These are phyloP conservation scores for Drosophila santomea DNA, from an alignment of 1,140 invertebrate genomes.

Conservation along the genomic window DNA sequence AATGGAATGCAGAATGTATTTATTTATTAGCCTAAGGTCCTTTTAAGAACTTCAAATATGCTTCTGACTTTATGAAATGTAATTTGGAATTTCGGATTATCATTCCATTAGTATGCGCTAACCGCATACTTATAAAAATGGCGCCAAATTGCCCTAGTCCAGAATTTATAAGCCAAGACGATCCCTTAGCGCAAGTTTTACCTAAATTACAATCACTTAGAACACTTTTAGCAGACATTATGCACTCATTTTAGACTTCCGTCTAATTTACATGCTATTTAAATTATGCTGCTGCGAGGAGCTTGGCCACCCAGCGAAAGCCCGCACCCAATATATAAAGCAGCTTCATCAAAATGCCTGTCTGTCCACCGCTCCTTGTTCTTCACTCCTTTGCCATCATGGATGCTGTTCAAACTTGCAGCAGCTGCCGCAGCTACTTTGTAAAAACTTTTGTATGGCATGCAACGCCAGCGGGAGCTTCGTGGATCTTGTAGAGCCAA, in stretches of 20 bases:
- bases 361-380: slow-evolving; percentile 31
- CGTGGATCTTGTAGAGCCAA: not conserved
- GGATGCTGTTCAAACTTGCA: slow-evolving; percentile 73
- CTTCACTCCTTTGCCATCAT: slow-evolving; percentile 28
- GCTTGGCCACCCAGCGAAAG: slow-evolving; percentile 27
- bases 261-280: slow-evolving; percentile 84
- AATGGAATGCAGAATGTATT: too few relatives aligned
- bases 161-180: slow-evolving; percentile 18
- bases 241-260: slow-evolving; percentile 83
- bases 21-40: not conserved
- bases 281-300: slow-evolving; percentile 67
- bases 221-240: slow-evolving; percentile 81
- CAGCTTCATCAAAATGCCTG: slow-evolving; percentile 80
- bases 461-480: slow-evolving; percentile 23
- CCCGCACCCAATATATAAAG: slow-evolving; percentile 68
- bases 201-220: slow-evolving; percentile 83
- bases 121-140: slow-evolving; percentile 9
- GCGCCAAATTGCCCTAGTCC: not conserved
- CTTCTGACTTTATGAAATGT: not conserved
- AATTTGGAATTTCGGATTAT: not conserved
- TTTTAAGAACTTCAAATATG: too few relatives aligned
- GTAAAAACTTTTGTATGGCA: slow-evolving; percentile 77
- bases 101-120: not conserved
- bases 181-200: slow-evolving; percentile 45
- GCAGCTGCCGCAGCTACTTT: slow-evolving; percentile 79